Conservation (phyloP, 2,797 vertebrate species). For the Hoplostethus atlanticus region DNA sequence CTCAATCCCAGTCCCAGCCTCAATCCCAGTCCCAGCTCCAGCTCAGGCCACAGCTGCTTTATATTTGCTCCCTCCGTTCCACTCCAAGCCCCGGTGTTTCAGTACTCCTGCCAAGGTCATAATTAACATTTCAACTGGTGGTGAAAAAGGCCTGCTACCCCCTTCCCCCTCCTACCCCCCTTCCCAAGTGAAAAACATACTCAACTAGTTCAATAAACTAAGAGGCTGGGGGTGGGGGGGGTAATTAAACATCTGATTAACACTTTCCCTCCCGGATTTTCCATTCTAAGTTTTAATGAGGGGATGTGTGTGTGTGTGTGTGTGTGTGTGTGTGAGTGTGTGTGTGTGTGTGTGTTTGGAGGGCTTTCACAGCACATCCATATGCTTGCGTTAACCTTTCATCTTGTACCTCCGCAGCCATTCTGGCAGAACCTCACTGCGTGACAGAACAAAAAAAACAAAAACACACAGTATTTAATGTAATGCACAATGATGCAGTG, state of each 20-base stretch:
- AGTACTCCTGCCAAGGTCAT: conserved; percentile 88
- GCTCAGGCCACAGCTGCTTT: conserved; percentile 87
- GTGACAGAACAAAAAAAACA: conserved; percentile 6
- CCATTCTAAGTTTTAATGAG: conserved; percentile 65
- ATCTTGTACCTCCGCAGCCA: conserved; percentile 45
- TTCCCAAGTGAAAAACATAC: conserved; percentile 51
- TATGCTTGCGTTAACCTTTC: conserved; percentile 62
- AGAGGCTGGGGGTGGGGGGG: conserved; percentile 15
- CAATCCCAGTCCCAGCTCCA: conserved; percentile 53
- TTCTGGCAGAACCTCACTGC: conserved; percentile 32
- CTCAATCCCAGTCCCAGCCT: background rate
- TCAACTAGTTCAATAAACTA: conserved; percentile 73
- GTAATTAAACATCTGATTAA: conserved; percentile 76
- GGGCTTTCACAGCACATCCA: conserved; percentile 49
- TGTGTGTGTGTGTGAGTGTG: conserved; percentile 27
- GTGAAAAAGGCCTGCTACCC: conserved; percentile 59
- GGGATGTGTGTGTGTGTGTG: conserved; percentile 21
- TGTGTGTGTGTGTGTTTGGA: conserved; percentile 34
- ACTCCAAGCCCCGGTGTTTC: conserved; percentile 80
- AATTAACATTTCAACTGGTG: conserved; percentile 90
- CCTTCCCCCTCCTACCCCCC: background rate
- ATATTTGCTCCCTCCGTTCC: conserved; percentile 81
- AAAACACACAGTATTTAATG: conserved; percentile 39
- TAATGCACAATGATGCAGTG: conserved; percentile 36
- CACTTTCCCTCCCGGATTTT: conserved; percentile 69